Evolutionary conservation across 2,888 invertebrate genomes (phyloP).

Genomic region (Perdita meconis): DNA sequence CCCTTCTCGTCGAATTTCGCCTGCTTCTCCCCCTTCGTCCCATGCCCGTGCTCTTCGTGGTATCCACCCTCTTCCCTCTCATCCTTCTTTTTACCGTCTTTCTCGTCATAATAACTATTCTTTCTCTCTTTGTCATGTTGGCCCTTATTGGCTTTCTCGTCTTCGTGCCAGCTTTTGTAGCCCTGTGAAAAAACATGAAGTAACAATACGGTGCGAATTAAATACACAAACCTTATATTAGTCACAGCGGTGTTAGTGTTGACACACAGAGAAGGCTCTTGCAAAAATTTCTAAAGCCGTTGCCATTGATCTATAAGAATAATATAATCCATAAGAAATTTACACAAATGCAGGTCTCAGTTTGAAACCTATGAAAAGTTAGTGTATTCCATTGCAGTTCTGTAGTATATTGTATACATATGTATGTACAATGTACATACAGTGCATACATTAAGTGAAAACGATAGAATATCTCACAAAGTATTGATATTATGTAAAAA

Average conservation of each 20-base stretch:
- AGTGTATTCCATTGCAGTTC: too few species aligned
- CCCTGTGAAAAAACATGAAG: slow-evolving; percentile 67
- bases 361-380: too few species aligned
- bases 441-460: too few species aligned
- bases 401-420: too few species aligned
- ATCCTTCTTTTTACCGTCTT: slow-evolving; percentile 87
- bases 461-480: too few species aligned
- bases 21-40: slow-evolving; percentile 86
- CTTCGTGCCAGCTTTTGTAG: slow-evolving; percentile 86
- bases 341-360: too few species aligned
- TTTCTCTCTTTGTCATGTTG: slow-evolving; percentile 90
- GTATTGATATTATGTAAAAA: too few species aligned
- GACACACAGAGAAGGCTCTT: neutral
- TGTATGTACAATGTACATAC: too few species aligned
- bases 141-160: slow-evolving; percentile 88
- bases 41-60: slow-evolving; percentile 88
- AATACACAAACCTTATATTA: neutral
- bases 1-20: slow-evolving; percentile 82
- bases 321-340: neutral
- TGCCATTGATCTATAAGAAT: neutral
- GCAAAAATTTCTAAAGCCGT: neutral
- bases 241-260: too few species aligned
- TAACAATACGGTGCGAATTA: slow-evolving; percentile 3
- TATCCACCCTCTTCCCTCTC: slow-evolving; percentile 88
- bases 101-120: slow-evolving; percentile 88